Evolutionary conservation across 1,140 invertebrate species (phyloP).

Genomic region (Eriosoma lanigerum): DNA sequence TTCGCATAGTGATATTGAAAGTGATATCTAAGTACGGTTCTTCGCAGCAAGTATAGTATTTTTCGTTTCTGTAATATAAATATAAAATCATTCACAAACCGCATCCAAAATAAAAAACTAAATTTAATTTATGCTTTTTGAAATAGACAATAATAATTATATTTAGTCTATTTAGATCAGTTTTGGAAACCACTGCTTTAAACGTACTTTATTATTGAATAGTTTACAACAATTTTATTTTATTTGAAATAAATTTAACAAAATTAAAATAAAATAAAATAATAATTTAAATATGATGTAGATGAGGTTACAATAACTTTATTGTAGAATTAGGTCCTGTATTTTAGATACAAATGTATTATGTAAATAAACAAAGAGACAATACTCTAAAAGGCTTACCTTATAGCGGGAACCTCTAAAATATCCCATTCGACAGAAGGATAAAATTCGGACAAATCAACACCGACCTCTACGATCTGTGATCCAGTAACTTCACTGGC

Average conservation of each 20-base stretch:
- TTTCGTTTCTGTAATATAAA: slow-evolving; percentile 74
- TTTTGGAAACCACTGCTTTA: too few species aligned
- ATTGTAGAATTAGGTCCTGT: too few species aligned
- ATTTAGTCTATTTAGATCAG: too few species aligned
- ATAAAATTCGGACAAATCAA: slow-evolving; percentile 92
- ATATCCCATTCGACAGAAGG: slow-evolving; percentile 98
- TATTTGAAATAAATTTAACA: background rate
- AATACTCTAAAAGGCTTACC: slow-evolving; percentile 60
- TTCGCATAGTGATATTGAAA: slow-evolving; percentile 97
- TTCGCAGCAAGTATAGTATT: slow-evolving; percentile 95
- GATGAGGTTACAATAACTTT: too few species aligned
- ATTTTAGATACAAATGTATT: too few species aligned
- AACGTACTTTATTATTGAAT: too few species aligned
- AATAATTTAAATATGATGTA: background rate
- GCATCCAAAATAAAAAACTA: too few species aligned
- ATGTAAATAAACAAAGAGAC: too few species aligned
- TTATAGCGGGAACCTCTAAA: slow-evolving; percentile 88
- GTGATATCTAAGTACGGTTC: slow-evolving; percentile 97
- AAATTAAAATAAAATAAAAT: background rate
- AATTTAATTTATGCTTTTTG: too few species aligned
- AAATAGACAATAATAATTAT: too few species aligned
- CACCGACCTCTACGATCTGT: slow-evolving; percentile 82
- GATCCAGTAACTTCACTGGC: slow-evolving; percentile 81
- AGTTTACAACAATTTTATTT: too few species aligned
- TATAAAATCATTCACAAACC: too few species aligned